phyloP scores from a whole-genome alignment of 2,113 vertebrate genomes.

The Leuciscus idus region DNA sequence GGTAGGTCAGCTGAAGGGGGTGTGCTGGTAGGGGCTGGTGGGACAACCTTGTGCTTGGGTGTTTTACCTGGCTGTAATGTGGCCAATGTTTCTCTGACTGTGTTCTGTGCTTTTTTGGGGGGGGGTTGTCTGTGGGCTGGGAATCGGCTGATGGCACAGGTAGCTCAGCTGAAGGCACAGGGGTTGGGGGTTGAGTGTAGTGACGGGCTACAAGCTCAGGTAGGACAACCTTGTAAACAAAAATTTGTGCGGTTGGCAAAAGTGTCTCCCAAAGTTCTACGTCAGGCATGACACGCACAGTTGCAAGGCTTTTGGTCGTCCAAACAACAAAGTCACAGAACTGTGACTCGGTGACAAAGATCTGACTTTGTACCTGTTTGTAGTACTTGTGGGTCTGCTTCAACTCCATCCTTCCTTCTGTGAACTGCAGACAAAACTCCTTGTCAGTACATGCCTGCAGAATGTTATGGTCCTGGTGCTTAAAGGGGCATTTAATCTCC shows the following conservation, averaged over 20 bases:
- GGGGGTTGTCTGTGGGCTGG: conserved; percentile 14
- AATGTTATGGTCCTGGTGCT: conserved; percentile 8
- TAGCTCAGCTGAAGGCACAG: conserved; percentile 1
- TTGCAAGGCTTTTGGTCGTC: not conserved
- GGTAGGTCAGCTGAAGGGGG: no score
- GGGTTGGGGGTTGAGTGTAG: conserved; percentile 16
- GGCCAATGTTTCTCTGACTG: conserved; percentile 13
- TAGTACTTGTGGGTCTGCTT: conserved; percentile 22
- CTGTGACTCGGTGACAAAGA: conserved; percentile 23
- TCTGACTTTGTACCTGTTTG: conserved; percentile 19
- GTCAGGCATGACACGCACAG: no score
- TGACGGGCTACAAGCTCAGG: conserved; percentile 27
- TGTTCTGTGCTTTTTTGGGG: conserved; percentile 15
- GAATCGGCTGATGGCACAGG: conserved; percentile 26
- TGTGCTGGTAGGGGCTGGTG: not conserved
- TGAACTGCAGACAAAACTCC: conserved; percentile 15
- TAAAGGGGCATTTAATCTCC: conserved; percentile 28
- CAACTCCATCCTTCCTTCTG: not conserved
- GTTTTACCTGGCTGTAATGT: not conserved
- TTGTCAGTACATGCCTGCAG: conserved; percentile 25
- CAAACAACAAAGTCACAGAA: conserved; percentile 43
- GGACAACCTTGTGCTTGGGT: no score
- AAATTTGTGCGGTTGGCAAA: conserved; percentile 8
- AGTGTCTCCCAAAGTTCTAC: not conserved
- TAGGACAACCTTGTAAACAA: conserved; percentile 10